phyloP scores from a whole-genome alignment of 2,797 vertebrate species.

The Phylloscopus collybita region DNA sequence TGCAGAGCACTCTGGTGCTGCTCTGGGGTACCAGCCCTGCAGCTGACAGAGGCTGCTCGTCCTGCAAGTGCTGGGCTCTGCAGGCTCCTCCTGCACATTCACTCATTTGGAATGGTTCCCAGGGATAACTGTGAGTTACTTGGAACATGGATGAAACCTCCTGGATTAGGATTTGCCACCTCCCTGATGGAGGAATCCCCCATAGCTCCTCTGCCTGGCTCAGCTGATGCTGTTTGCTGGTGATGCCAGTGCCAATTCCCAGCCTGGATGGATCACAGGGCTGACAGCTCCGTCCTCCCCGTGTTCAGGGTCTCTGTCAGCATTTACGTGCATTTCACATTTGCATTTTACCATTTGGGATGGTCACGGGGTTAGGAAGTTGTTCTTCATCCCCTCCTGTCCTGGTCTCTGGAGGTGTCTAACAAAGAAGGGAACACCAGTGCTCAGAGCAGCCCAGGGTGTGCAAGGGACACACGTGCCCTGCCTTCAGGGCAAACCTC shows the following conservation, averaged over 20 bases:
- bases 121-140: background rate
- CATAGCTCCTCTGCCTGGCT: background rate
- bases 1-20: background rate
- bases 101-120: background rate
- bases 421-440: background rate
- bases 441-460: background rate
- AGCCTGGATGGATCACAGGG: background rate
- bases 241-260: background rate
- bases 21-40: background rate
- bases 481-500: background rate
- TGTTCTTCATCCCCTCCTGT: background rate
- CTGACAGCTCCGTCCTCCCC: background rate
- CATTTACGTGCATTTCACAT: background rate
- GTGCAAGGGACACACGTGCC: background rate
- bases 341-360: background rate
- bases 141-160: background rate
- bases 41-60: background rate
- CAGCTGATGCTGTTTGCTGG: background rate
- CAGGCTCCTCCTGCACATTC: background rate
- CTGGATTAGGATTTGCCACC: background rate
- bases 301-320: background rate
- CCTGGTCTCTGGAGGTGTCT: background rate
- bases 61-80: background rate
- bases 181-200: background rate
- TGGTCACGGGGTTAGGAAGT: background rate